These are phyloP conservation scores for Rhipidura dahli DNA, from an alignment of 2,113 vertebrate genomes.

Conservation along the genomic window DNA sequence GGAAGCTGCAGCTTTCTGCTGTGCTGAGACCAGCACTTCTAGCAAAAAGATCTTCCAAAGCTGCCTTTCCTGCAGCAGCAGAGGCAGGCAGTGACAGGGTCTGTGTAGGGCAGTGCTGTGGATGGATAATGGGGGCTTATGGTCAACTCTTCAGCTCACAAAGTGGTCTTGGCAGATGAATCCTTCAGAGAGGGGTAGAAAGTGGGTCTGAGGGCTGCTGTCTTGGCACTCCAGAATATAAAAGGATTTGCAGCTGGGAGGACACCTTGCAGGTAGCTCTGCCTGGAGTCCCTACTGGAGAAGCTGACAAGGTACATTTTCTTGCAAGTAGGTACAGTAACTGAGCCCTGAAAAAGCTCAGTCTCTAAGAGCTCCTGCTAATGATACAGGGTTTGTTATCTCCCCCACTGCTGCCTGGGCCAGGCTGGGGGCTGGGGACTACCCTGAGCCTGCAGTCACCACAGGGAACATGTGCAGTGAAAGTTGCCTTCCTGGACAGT, in stretches of 20 bases:
- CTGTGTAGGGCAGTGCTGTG: background rate
- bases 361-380: background rate
- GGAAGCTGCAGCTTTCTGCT: background rate
- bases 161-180: background rate
- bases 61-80: background rate
- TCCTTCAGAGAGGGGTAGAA: background rate
- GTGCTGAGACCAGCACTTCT: background rate
- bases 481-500: background rate
- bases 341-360: background rate
- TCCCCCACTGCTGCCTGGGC: background rate
- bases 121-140: background rate
- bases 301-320: background rate
- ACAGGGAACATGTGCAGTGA: fast-evolving
- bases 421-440: background rate
- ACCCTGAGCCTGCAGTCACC: fast-evolving
- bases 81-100: background rate
- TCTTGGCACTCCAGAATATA: background rate
- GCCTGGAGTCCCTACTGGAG: fast-evolving
- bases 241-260: background rate
- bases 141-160: background rate
- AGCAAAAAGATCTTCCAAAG: background rate
- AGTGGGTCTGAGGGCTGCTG: background rate
- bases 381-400: fast-evolving
- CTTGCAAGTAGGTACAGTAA: background rate
- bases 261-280: background rate